phyloP scores from a whole-genome alignment of 2,888 invertebrate species.

The Drosophila falleni region DNA sequence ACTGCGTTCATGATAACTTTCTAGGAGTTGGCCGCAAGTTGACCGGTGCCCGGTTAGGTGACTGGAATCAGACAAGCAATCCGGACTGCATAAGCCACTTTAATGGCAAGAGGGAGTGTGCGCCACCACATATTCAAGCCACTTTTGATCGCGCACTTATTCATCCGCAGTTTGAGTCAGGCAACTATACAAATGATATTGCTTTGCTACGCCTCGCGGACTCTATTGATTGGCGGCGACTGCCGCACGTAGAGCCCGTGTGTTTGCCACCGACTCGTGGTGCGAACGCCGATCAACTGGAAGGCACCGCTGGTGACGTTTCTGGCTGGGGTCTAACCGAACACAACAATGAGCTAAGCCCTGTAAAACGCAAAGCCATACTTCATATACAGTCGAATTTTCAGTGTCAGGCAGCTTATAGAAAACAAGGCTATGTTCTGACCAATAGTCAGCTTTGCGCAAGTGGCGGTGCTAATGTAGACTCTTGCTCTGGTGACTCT shows the following conservation, averaged over 20 bases:
- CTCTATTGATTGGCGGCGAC: conserved; percentile 85
- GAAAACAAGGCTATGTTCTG: background rate
- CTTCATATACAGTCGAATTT: conserved; percentile 40
- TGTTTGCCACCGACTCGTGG: conserved; percentile 86
- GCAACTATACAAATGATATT: conserved; percentile 87
- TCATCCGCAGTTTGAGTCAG: conserved; percentile 87
- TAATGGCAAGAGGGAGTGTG: conserved; percentile 86
- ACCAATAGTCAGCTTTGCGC: conserved; percentile 58
- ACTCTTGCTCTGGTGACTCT: conserved; percentile 88
- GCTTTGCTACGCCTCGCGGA: conserved; percentile 88
- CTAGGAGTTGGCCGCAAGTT: conserved; percentile 86
- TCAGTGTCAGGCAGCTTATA: conserved; percentile 31
- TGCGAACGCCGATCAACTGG: conserved; percentile 63
- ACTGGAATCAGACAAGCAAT: conserved; percentile 86
- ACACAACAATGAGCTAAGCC: conserved; percentile 25
- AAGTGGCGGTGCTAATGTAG: conserved; percentile 52
- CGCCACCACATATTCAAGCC: conserved; percentile 87
- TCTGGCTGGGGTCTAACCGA: conserved; percentile 89
- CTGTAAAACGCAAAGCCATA: conserved; percentile 56
- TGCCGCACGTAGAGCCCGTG: conserved; percentile 86
- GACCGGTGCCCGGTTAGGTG: conserved; percentile 71
- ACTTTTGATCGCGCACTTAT: conserved; percentile 87
- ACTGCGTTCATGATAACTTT: conserved; percentile 86
- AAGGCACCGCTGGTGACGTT: conserved; percentile 84
- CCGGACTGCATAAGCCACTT: conserved; percentile 87